Evolutionary conservation across 2,113 vertebrate species (phyloP).

Genomic region (Elaphurus davidianus): DNA sequence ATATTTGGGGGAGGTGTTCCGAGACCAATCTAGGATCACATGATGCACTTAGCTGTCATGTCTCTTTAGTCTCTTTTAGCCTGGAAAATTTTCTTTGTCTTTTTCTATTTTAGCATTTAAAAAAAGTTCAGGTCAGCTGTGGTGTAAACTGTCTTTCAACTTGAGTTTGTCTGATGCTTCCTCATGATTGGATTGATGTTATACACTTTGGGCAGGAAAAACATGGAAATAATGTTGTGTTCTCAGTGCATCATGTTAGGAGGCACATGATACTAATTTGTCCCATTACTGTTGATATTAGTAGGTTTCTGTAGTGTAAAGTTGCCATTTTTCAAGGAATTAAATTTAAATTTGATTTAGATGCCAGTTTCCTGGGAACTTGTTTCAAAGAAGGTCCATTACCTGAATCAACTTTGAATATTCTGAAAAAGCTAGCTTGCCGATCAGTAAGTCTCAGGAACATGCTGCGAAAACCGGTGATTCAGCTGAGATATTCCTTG

Average conservation of each 20-base stretch:
- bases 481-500: background rate
- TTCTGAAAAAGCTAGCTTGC: background rate
- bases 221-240: background rate
- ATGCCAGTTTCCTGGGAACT: background rate
- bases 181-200: background rate
- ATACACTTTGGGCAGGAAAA: background rate
- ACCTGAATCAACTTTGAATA: background rate
- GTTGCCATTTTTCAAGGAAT: background rate
- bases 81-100: background rate
- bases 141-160: background rate
- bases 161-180: background rate
- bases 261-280: background rate
- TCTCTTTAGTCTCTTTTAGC: background rate
- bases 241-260: background rate
- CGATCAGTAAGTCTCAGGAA: background rate
- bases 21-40: background rate
- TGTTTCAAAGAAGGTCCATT: background rate
- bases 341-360: slow-evolving; percentile 17
- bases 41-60: background rate
- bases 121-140: background rate
- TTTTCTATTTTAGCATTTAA: background rate
- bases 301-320: background rate
- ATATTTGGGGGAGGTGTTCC: background rate
- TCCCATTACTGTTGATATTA: background rate
- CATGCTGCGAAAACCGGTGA: background rate